These are phyloP conservation scores for Pterois miles DNA, from an alignment of 2,797 vertebrate genomes.

Conservation along the genomic window DNA sequence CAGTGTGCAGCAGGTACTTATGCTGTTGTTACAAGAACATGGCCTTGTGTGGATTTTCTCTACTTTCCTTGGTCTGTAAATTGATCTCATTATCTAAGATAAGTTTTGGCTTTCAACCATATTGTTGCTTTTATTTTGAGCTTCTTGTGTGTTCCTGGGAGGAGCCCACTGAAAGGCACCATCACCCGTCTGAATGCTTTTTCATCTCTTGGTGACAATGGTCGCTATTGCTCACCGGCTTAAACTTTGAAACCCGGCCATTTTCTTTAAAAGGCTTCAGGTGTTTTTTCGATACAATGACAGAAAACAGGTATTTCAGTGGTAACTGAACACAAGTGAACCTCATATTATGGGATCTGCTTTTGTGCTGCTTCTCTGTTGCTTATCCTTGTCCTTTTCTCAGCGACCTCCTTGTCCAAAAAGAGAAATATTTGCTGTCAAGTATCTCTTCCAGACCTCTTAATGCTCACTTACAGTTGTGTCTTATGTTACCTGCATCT, in stretches of 20 bases:
- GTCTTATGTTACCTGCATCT: background rate
- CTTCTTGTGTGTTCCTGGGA: background rate
- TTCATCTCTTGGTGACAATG: background rate
- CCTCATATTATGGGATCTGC: background rate
- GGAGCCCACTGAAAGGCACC: background rate
- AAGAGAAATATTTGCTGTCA: background rate
- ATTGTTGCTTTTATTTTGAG: background rate
- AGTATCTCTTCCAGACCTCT: background rate
- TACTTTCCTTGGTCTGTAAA: background rate
- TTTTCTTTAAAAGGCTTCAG: background rate
- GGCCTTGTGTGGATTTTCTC: background rate
- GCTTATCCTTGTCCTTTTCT: background rate
- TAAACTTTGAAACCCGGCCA: background rate
- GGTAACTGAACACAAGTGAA: background rate
- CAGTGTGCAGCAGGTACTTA: background rate
- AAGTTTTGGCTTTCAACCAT: background rate
- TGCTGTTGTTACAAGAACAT: background rate
- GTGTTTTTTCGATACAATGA: background rate
- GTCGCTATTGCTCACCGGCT: background rate
- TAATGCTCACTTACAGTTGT: background rate
- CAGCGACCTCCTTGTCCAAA: background rate
- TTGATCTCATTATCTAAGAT: background rate
- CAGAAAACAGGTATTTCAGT: background rate
- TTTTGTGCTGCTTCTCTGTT: constrained; percentile 12
- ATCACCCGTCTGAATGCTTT: background rate